These are phyloP conservation scores for Tethea ocularis DNA, from an alignment of 2,888 invertebrate genomes.

Conservation along the genomic window DNA sequence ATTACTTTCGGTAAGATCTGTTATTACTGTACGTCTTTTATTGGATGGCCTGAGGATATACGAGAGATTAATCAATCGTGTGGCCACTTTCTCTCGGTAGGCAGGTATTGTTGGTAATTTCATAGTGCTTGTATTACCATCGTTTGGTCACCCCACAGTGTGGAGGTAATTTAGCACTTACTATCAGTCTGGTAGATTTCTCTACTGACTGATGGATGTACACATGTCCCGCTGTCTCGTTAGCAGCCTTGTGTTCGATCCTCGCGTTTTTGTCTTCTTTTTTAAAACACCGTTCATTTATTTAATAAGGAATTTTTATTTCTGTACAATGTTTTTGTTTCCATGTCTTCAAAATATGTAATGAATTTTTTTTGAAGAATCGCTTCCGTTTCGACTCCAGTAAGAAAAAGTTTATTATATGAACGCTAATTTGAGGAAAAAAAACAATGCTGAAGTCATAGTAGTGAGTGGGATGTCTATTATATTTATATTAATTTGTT, in stretches of 20 bases:
- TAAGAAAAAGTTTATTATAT: neutral
- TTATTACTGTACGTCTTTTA: slow-evolving; percentile 66
- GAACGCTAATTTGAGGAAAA: neutral
- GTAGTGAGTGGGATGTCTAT: too few species aligned
- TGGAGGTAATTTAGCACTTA: slow-evolving; percentile 63
- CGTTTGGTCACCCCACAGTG: slow-evolving; percentile 43
- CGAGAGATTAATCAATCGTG: slow-evolving; percentile 70
- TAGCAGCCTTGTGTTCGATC: slow-evolving; percentile 43
- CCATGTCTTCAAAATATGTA: neutral
- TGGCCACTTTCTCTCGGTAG: slow-evolving; percentile 67
- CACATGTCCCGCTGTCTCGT: slow-evolving; percentile 48
- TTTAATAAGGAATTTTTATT: neutral
- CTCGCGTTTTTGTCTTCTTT: slow-evolving; percentile 21
- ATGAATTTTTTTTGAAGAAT: slow-evolving; percentile 6
- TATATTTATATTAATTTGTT: too few species aligned
- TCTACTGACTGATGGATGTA: slow-evolving; percentile 48
- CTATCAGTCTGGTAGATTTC: slow-evolving; percentile 50
- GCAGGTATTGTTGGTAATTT: slow-evolving; percentile 58
- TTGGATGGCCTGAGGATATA: slow-evolving; percentile 57
- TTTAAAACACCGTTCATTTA: slow-evolving; percentile 20
- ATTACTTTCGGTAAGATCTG: slow-evolving; percentile 65
- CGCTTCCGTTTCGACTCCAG: neutral
- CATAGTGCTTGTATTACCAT: neutral
- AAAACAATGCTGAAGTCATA: neutral
- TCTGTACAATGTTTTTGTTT: neutral